Percentiles rank a stretch among this genome's conserved stretches.
Evolutionary conservation across 2,888 invertebrate genomes (phyloP).

Genomic region (Platycheirus rosarum): DNA sequence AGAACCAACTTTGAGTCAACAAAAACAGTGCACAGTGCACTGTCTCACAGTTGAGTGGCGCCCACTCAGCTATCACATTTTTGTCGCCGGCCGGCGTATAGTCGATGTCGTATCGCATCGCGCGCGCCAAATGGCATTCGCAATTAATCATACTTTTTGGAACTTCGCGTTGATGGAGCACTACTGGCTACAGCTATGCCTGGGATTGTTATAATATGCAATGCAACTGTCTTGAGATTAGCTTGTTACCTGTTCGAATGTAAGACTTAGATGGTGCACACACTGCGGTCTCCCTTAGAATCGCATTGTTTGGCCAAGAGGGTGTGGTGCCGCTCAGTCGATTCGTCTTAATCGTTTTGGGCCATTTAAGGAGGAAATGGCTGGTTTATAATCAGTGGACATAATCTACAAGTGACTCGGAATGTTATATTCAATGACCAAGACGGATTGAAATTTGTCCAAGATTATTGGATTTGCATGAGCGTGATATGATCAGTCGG

Average conservation of each 20-base stretch:
- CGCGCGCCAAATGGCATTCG: conserved; percentile 68
- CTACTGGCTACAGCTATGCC: conserved; percentile 21
- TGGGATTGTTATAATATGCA: no score
- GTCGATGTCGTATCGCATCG: conserved; percentile 55
- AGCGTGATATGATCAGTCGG: no score
- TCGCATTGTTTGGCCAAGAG: conserved; percentile 46
- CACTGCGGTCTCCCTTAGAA: conserved; percentile 27
- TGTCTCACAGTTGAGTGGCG: conserved; percentile 65
- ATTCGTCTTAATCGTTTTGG: conserved; percentile 69
- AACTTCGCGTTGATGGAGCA: conserved; percentile 63
- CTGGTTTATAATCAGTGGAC: conserved; percentile 47
- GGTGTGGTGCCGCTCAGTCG: conserved; percentile 63
- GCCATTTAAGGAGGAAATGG: conserved; percentile 37
- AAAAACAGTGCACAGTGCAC: conserved; percentile 41
- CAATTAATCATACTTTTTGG: conserved; percentile 73
- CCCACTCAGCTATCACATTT: conserved; percentile 72
- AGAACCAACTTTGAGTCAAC: conserved; percentile 20
- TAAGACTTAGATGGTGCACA: conserved; percentile 15
- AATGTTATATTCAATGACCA: conserved; percentile 25
- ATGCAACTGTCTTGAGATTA: conserved; percentile 22
- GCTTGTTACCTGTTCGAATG: conserved; percentile 44
- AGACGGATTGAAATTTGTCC: conserved; percentile 65
- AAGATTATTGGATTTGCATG: conserved; percentile 47
- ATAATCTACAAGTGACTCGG: conserved; percentile 40
- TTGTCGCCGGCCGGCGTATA: conserved; percentile 52